Percentiles rank a stretch among this genome's conserved stretches.
Evolutionary conservation across 2,113 vertebrate genomes (phyloP).

Genomic region (Guaruba guarouba): DNA sequence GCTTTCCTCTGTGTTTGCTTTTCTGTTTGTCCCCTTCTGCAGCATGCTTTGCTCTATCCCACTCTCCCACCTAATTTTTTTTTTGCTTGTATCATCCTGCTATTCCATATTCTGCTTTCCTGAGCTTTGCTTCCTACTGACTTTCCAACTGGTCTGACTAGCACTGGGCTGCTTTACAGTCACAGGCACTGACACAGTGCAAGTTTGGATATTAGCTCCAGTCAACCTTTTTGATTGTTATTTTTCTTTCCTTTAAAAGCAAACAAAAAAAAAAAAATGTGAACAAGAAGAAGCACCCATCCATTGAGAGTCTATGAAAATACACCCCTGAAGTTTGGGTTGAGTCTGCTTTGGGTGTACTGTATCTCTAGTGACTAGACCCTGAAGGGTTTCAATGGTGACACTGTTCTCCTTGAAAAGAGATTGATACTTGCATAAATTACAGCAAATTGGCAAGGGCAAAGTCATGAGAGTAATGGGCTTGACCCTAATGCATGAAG

Average conservation of each 20-base stretch:
- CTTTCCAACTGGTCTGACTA: not conserved
- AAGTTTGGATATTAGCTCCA: not conserved
- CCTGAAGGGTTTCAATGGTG: not conserved
- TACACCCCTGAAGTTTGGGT: not conserved
- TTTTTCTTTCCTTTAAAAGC: not conserved
- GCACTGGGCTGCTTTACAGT: not conserved
- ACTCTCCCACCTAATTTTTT: not conserved
- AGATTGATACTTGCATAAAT: not conserved
- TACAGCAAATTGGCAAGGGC: not conserved
- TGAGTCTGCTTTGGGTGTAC: not conserved
- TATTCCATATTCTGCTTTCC: not conserved
- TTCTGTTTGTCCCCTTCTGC: not conserved
- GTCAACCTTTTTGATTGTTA: not conserved
- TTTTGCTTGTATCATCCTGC: not conserved
- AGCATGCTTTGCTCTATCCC: not conserved
- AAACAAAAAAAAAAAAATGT: not conserved
- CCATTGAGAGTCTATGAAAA: not conserved
- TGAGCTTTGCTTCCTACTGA: not conserved
- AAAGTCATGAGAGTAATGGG: not conserved
- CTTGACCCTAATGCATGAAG: not conserved
- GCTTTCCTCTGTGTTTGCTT: not conserved
- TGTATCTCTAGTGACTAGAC: not conserved
- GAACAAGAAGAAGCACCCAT: not conserved
- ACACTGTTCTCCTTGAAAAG: not conserved
- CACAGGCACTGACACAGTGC: not conserved